Evolutionary conservation across 2,888 invertebrate species (phyloP).

Genomic region (Pyrrhia umbra): DNA sequence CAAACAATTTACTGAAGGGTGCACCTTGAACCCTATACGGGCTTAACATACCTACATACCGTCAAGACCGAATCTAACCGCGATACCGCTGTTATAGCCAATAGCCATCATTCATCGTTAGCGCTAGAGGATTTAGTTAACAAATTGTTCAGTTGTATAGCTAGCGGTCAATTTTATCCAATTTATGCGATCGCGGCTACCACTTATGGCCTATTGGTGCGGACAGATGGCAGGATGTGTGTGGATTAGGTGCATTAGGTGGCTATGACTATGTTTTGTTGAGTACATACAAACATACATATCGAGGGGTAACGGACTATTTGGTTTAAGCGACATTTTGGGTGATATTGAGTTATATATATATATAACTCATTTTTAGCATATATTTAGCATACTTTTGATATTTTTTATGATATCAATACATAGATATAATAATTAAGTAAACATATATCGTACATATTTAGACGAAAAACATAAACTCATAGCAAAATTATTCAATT

Average conservation of each 20-base stretch:
- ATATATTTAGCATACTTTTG: too few relatives aligned
- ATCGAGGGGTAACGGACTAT: too few relatives aligned
- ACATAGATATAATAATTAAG: too few relatives aligned
- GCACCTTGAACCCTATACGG: slow-evolving; percentile 25
- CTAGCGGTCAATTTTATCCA: slow-evolving; percentile 84
- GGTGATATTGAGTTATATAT: too few relatives aligned
- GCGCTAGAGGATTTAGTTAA: slow-evolving; percentile 67
- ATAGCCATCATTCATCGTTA: slow-evolving; percentile 78
- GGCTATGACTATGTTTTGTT: slow-evolving; percentile 35
- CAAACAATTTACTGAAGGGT: slow-evolving; percentile 5
- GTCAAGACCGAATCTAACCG: slow-evolving; percentile 33
- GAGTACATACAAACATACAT: too few relatives aligned
- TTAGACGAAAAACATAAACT: too few relatives aligned
- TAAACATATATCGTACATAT: too few relatives aligned
- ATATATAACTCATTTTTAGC: too few relatives aligned
- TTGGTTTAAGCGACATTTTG: too few relatives aligned
- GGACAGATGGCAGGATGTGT: slow-evolving; percentile 77
- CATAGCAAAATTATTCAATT: too few relatives aligned
- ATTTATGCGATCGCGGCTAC: slow-evolving; percentile 75
- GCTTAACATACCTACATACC: slow-evolving; percentile 35
- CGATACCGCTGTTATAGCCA: slow-evolving; percentile 23
- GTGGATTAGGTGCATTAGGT: slow-evolving; percentile 72
- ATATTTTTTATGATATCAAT: too few relatives aligned
- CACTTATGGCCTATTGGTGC: slow-evolving; percentile 79
- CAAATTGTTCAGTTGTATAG: slow-evolving; percentile 68